These are phyloP conservation scores for Mixornis gularis DNA, from an alignment of 2,113 vertebrate genomes.

Conservation along the genomic window DNA sequence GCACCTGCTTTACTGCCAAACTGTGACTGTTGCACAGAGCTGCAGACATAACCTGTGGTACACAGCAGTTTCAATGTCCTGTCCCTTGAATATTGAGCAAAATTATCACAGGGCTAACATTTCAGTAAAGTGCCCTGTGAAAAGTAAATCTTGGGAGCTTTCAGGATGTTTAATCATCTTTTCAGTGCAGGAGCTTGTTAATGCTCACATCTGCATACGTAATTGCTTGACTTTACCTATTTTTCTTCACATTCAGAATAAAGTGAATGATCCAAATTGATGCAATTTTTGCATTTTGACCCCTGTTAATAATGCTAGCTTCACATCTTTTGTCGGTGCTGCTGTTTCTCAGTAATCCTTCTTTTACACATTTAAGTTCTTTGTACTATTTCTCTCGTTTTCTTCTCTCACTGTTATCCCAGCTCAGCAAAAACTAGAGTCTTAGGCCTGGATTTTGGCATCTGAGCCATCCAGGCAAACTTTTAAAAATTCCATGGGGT, in stretches of 20 bases:
- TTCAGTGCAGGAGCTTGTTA: conserved; percentile 13
- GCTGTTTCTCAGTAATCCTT: neutral
- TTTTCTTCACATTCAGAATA: conserved; percentile 10
- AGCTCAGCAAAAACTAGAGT: neutral
- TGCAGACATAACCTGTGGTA: neutral
- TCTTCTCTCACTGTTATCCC: neutral
- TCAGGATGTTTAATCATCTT: conserved; percentile 48
- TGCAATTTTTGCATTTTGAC: conserved; percentile 33
- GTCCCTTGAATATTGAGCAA: neutral
- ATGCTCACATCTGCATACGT: conserved; percentile 17
- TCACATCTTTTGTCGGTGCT: neutral
- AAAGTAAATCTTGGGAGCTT: conserved; percentile 38
- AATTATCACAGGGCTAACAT: neutral
- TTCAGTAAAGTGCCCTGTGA: neutral
- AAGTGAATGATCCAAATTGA: neutral
- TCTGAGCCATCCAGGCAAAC: neutral
- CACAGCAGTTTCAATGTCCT: neutral
- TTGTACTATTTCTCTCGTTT: neutral
- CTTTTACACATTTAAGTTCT: neutral
- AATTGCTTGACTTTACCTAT: conserved; percentile 35
- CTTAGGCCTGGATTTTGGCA: neutral
- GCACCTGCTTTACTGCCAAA: neutral
- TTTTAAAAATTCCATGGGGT: neutral
- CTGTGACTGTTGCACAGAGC: neutral
- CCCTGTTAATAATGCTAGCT: neutral